Conservation (phyloP, 2,888 invertebrate genomes). For the Mimachlamys varia region DNA sequence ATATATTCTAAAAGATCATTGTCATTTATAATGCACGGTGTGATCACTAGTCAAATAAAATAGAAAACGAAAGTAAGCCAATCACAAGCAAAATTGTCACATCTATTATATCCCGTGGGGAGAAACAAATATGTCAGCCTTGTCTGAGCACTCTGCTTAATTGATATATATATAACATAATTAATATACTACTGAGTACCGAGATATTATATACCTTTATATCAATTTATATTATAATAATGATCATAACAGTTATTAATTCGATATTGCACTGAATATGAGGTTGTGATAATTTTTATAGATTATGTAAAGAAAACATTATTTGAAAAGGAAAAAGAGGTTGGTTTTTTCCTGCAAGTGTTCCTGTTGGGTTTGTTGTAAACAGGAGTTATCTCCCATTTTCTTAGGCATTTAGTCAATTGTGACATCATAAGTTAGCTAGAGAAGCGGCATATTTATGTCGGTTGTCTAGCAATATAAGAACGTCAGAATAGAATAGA, state of each 20-base stretch:
- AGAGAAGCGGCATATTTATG: too few relatives aligned
- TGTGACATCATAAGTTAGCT: too few relatives aligned
- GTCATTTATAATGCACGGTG: conserved; percentile 29
- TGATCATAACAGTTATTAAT: not conserved
- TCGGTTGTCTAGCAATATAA: too few relatives aligned
- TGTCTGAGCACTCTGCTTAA: not conserved
- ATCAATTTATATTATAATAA: not conserved
- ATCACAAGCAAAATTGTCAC: not conserved
- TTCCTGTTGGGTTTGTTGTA: too few relatives aligned
- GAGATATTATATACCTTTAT: not conserved
- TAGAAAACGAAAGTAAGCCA: not conserved
- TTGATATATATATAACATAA: not conserved
- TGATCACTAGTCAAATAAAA: conserved; percentile 31
- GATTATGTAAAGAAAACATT: not conserved
- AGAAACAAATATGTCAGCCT: not conserved
- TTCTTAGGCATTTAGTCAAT: too few relatives aligned
- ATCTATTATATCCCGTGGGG: not conserved
- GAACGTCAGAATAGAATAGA: too few relatives aligned
- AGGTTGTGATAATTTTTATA: not conserved
- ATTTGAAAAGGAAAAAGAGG: not conserved
- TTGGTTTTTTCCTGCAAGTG: not conserved
- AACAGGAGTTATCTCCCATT: too few relatives aligned
- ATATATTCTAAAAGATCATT: conserved; percentile 16
- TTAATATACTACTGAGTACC: not conserved
- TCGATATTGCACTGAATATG: conserved; percentile 14